Evolutionary conservation across 1,140 invertebrate species (phyloP), one percentile per base, ranked within the genome.

Genomic region (Scaptomyza pallida): DNA sequence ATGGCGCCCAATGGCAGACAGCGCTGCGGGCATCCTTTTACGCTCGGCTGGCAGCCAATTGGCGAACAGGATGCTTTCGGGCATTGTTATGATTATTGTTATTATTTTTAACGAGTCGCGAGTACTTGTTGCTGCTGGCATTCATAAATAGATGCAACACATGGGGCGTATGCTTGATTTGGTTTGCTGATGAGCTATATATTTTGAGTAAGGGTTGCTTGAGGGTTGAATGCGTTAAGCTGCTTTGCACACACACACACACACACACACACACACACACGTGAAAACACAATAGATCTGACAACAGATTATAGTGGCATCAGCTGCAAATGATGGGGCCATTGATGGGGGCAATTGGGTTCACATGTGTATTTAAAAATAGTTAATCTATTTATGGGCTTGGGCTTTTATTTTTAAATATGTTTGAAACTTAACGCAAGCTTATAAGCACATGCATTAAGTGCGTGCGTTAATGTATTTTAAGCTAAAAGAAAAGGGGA

Each of bases 151-250:
- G 35, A 33, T 8, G 65, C 3, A 12, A 5, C 35, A 17, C 54
- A 78, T 71, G 65, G 82, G 70, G 71, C 78, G 82, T 78, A 86
- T 78, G 54, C 82, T 63, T 57, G 43, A 88, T 81, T 56, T 51
- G 35, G 26, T 44, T 35, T 23, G n/a, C 35, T 9, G 33, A 30
- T 45, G 48, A 8, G 19, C 26, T 9, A 4, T 5, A 23, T 5
- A 23, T 4, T 10, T 21, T 2, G 33, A 9, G 23, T 6, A 40
- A 45, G 40, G 40, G 35, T 17, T 17, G 44, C 23, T 30, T 30
- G 19, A 12, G 37, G 15, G 52, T 0, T 21, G n/a, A 23, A 41
- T 13, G 8, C 52, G 17, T 44, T 61, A 45, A 68, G 48, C 43
- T 26, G 33, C 26, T 13, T 26, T 6, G 16, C n/a, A 30, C 26